Evolutionary conservation across 2,113 vertebrate species (phyloP).

Genomic region (Jaculus jaculus): DNA sequence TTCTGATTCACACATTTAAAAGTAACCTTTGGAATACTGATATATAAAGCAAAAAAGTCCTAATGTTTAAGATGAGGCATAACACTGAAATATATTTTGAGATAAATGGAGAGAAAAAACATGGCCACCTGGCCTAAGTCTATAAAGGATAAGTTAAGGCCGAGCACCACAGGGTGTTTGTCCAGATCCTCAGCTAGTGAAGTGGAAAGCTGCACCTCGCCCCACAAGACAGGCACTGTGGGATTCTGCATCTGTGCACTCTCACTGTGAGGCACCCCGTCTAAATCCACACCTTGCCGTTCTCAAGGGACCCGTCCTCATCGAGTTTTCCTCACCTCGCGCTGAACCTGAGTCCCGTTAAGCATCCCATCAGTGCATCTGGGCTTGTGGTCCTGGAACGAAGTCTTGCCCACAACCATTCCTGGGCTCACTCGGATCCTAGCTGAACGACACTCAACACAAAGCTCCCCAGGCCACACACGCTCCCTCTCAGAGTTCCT

Average conservation of each 20-base stretch:
- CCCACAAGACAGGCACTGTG: fast-evolving
- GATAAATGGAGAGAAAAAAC: background rate
- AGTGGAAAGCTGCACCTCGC: background rate
- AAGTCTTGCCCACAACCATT: no score
- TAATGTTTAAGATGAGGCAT: background rate
- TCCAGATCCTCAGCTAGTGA: background rate
- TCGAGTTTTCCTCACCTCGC: background rate
- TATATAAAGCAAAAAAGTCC: background rate
- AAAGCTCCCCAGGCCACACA: background rate
- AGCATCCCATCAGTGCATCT: background rate
- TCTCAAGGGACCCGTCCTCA: background rate
- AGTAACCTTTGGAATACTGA: background rate
- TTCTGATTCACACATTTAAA: background rate
- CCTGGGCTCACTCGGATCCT: background rate
- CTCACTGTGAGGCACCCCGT: fast-evolving
- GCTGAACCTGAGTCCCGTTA: background rate
- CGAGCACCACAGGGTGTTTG: background rate
- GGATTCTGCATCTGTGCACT: background rate
- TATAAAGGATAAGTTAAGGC: background rate
- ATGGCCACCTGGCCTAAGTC: background rate
- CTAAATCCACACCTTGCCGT: fast-evolving
- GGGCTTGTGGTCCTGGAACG: background rate
- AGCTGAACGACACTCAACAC: background rate
- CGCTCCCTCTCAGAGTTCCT: background rate
- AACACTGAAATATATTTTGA: background rate